Base-by-base conservation (phyloP, 2,113 vertebrate species). In the Phrynosoma blainvillii region DNA sequence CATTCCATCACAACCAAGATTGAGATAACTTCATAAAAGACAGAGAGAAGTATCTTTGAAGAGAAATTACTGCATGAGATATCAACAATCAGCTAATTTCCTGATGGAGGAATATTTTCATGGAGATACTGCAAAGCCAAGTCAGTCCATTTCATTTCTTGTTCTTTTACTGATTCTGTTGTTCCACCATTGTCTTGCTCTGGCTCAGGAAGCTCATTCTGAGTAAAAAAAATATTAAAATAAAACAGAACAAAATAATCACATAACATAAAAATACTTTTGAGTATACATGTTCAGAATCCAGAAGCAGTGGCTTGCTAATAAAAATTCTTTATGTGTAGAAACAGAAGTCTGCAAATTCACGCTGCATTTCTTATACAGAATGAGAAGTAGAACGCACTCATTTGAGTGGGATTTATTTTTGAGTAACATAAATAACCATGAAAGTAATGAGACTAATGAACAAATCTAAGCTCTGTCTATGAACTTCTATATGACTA, bases 131-230 rank as follows among this genome's bases (percentile, higher is more conserved):
- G 99, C 36, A 99, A 95, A 73, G 98, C 98, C 77, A 99, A 93
- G 94, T 99, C 99, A 3, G 98, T 98, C 99, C 99, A 99, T 96
- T 99, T 99, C 99, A 99, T 99, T 94, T 99, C 99, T 92, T 99
- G 99, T 85, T 99, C 99, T 91, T 99, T 99, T 85, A 99, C 98
- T 0, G 98, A 99, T 93, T 99, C 99, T 0, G 98, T 99, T 81
- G 98, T 98, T 89, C 99, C 98, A 0, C 99, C 98, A 0, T 99
- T 99, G 96, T 99, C 99, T 94, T 99, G 99, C 88, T 99, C 99
- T 47, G 98, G 98, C 90, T 99, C 99, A 11, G 99, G 99, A 84
- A 99, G 96, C 89, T 99, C 99, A 91, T 98, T 99, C 99, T 99
- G 95, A 88, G 89, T 95, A 94, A 52, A 88, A 62, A 5, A 80